Percentiles rank a stretch among this genome's conserved stretches.
phyloP scores from a whole-genome alignment of 2,797 vertebrate species.

The Synanceia verrucosa region DNA sequence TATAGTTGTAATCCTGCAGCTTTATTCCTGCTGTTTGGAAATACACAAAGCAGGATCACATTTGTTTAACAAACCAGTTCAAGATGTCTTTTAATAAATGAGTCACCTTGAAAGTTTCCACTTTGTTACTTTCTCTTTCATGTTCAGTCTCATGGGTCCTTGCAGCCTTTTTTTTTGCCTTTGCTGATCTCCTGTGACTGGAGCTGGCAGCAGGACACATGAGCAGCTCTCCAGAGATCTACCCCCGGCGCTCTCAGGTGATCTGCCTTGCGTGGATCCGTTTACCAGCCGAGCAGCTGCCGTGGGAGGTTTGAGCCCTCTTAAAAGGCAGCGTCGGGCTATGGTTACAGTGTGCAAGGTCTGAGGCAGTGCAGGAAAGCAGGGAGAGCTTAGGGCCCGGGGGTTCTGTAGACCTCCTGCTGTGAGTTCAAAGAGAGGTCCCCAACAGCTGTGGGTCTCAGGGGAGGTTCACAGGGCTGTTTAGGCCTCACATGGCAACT shows the following conservation, averaged over 20 bases:
- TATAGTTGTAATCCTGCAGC: slow-evolving; percentile 1
- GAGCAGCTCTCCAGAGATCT: slow-evolving; percentile 73
- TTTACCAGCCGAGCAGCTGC: slow-evolving; percentile 81
- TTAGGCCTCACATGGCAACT: slow-evolving; percentile 54
- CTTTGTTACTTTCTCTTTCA: slow-evolving; percentile 24
- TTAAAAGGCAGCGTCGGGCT: slow-evolving; percentile 76
- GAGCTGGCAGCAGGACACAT: slow-evolving; percentile 70
- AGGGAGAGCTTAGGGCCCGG: slow-evolving; percentile 46
- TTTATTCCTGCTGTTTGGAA: slow-evolving; percentile 4
- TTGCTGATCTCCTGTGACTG: slow-evolving; percentile 47
- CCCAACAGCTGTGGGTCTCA: slow-evolving; percentile 78
- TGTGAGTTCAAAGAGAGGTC: slow-evolving; percentile 82
- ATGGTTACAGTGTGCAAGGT: slow-evolving; percentile 73
- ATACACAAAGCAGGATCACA: background rate
- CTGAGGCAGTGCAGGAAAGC: slow-evolving; percentile 48
- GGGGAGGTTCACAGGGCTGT: slow-evolving; percentile 60
- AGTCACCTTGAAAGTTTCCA: slow-evolving; percentile 42
- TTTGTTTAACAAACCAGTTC: slow-evolving; percentile 10
- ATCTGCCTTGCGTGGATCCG: slow-evolving; percentile 73
- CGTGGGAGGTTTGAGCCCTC: slow-evolving; percentile 74
- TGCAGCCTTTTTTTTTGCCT: slow-evolving; percentile 3
- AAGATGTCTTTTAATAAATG: slow-evolving; percentile 13
- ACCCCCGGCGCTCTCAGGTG: slow-evolving; percentile 76
- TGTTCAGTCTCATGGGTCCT: slow-evolving; percentile 35
- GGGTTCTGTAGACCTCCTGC: slow-evolving; percentile 72